phyloP scores from a whole-genome alignment of 2,113 vertebrate genomes.

The Sinocyclocheilus anshuiensis region DNA sequence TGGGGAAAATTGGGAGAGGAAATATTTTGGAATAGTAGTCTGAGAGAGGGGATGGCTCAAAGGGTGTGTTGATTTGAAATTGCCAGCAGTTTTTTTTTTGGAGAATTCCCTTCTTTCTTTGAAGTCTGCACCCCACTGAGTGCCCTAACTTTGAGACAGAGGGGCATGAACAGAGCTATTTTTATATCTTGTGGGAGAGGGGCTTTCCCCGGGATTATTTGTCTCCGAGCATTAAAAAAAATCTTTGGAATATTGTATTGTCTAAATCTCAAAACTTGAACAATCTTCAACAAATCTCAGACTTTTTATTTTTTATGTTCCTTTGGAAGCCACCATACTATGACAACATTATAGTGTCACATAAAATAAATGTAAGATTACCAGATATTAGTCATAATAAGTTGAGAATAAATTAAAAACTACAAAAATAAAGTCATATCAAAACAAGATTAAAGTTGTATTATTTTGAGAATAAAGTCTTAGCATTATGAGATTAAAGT shows the following conservation, averaged over 20 bases:
- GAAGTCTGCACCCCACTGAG: slow-evolving; percentile 80
- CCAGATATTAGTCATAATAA: neutral
- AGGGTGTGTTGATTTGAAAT: slow-evolving; percentile 76
- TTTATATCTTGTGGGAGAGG: slow-evolving; percentile 76
- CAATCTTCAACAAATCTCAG: neutral
- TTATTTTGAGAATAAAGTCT: too few species aligned
- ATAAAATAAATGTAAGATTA: neutral
- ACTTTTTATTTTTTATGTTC: neutral
- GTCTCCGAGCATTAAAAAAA: neutral
- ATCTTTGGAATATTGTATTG: neutral
- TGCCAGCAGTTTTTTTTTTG: slow-evolving; percentile 80
- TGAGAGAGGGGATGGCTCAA: slow-evolving; percentile 69
- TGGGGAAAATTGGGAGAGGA: slow-evolving; percentile 3
- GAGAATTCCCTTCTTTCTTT: slow-evolving; percentile 80
- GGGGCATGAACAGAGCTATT: slow-evolving; percentile 75
- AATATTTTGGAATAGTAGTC: slow-evolving; percentile 54
- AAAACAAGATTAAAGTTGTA: neutral
- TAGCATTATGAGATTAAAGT: too few species aligned
- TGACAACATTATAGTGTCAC: too few species aligned
- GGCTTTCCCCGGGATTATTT: slow-evolving; percentile 60
- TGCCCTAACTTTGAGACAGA: slow-evolving; percentile 78
- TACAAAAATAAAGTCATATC: neutral
- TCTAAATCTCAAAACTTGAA: neutral
- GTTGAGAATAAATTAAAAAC: too few species aligned
- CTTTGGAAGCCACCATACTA: neutral